A percentile compares a stretch with the other conserved stretches of the same genome.
Evolutionary conservation across 2,113 vertebrate genomes (phyloP).

Genomic region (Pomatostomus ruficeps): DNA sequence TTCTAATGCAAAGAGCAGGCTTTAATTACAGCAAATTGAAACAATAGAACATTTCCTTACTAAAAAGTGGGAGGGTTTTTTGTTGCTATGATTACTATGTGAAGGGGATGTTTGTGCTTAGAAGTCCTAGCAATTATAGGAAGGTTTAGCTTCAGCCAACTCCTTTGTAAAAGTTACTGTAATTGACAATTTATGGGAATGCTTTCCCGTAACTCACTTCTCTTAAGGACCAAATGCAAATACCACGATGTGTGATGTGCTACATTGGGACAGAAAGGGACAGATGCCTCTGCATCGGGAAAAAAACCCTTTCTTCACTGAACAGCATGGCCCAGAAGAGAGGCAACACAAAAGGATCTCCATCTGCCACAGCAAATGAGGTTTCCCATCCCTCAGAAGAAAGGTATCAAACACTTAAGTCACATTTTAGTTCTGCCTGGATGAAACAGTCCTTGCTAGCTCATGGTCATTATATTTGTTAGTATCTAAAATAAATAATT

Average conservation of each 20-base stretch:
- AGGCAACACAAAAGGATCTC: neutral
- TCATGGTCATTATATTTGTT: neutral
- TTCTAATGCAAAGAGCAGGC: slow-evolving; percentile 28
- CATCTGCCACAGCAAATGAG: neutral
- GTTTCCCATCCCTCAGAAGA: neutral
- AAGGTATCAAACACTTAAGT: neutral
- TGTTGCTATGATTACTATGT: neutral
- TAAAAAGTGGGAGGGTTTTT: neutral
- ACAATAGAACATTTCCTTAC: slow-evolving; percentile 28
- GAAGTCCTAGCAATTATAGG: neutral
- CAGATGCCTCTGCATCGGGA: neutral
- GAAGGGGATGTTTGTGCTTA: neutral
- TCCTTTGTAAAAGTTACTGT: neutral
- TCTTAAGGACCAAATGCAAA: neutral
- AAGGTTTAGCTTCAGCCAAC: neutral
- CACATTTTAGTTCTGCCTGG: neutral
- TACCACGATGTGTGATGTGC: neutral
- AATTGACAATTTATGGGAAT: neutral
- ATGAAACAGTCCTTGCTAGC: neutral
- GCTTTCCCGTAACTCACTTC: neutral
- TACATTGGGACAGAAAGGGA: neutral
- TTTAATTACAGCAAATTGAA: slow-evolving; percentile 26
- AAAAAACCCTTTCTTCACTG: neutral
- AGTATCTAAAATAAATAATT: neutral
- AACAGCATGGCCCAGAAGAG: neutral